Percentiles rank a stretch among this genome's conserved stretches.
These are phyloP conservation scores for Chauna torquata DNA, from an alignment of 2,113 vertebrate species.

Conservation along the genomic window DNA sequence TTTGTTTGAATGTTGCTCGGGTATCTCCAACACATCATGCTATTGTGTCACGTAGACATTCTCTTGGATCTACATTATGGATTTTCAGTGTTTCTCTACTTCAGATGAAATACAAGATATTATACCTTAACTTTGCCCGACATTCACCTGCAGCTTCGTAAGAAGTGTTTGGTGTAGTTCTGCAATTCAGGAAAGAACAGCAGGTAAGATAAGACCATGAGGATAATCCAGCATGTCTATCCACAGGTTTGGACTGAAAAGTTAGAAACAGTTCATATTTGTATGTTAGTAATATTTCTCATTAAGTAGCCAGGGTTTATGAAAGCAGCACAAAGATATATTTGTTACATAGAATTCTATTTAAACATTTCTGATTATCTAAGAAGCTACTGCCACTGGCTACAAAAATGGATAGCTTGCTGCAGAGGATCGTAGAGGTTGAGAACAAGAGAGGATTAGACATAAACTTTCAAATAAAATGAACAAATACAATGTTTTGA, in stretches of 20 bases:
- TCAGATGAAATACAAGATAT: neutral
- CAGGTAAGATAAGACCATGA: neutral
- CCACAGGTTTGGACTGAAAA: neutral
- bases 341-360: neutral
- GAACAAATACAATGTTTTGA: neutral
- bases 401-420: neutral
- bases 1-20: fast-evolving
- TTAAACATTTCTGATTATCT: neutral
- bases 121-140: neutral
- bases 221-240: neutral
- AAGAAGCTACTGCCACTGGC: neutral
- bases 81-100: neutral
- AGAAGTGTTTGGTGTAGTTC: neutral
- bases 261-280: neutral
- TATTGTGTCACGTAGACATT: neutral
- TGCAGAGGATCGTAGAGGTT: neutral
- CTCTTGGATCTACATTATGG: neutral
- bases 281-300: neutral
- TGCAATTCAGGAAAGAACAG: neutral
- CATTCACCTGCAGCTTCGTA: neutral
- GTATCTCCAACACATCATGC: neutral
- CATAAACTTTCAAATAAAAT: neutral
- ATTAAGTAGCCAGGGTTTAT: neutral
- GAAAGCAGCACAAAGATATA: neutral
- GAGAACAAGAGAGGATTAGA: neutral